Conservation (phyloP, 2,888 invertebrate species). For the Creontiades dilutus region DNA sequence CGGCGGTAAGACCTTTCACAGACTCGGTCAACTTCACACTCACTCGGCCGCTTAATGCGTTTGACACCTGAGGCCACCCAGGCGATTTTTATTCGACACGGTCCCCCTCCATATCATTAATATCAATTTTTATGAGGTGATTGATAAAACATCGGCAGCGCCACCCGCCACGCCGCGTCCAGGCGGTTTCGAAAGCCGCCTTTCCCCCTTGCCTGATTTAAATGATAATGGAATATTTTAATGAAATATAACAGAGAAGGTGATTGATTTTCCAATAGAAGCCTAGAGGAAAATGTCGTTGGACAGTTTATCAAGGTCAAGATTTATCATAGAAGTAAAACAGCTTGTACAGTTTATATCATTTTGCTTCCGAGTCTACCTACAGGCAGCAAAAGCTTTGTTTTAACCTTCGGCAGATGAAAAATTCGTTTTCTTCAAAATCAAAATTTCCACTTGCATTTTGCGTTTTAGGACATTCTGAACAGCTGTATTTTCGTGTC, state of each 20-base stretch:
- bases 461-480: too few species aligned
- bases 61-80: slow-evolving; percentile 35
- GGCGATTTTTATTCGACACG: slow-evolving; percentile 22
- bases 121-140: slow-evolving; percentile 39
- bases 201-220: neutral
- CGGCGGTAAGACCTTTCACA: neutral
- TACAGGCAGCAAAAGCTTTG: too few species aligned
- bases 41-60: neutral
- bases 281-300: too few species aligned
- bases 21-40: neutral
- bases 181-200: neutral
- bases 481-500: too few species aligned
- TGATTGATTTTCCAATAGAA: neutral
- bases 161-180: neutral
- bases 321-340: too few species aligned
- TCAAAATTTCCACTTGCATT: too few species aligned
- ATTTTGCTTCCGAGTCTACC: too few species aligned
- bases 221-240: slow-evolving; percentile 42
- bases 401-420: too few species aligned
- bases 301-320: too few species aligned
- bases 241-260: neutral
- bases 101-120: slow-evolving; percentile 31
- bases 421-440: too few species aligned
- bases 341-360: too few species aligned
- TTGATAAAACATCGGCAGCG: slow-evolving; percentile 26